Evolutionary conservation across 2,113 vertebrate genomes (phyloP).

Genomic region (Alouatta palliata): DNA sequence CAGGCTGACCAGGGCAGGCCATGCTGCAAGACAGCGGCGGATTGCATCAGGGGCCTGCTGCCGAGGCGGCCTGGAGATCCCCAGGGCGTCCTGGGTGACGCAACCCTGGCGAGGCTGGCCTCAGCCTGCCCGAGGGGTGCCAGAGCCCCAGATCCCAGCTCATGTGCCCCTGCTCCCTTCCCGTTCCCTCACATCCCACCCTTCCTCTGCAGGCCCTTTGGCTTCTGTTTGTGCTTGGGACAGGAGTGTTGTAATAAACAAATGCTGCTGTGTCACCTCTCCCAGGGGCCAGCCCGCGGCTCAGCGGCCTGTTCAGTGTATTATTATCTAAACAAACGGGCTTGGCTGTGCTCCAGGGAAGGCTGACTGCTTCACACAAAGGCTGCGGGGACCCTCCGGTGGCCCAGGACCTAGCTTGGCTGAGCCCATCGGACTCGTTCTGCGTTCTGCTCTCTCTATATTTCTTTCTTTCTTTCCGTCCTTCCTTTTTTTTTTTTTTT

Average conservation of each 20-base stretch:
- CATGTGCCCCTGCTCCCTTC: neutral
- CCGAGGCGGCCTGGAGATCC: neutral
- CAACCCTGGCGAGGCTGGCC: neutral
- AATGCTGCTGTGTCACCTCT: neutral
- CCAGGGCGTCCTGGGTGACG: neutral
- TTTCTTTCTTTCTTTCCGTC: neutral
- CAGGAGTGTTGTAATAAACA: neutral
- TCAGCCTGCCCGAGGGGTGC: no score
- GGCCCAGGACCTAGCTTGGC: neutral
- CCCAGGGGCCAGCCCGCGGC: no score
- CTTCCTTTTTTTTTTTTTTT: no score
- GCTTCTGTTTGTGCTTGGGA: neutral
- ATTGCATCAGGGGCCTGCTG: neutral
- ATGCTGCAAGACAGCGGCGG: fast-evolving
- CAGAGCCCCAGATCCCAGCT: neutral
- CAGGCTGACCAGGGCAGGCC: neutral
- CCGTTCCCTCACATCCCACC: neutral
- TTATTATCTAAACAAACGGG: no score
- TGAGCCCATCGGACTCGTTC: neutral
- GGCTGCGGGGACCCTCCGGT: neutral
- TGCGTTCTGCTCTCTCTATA: no score
- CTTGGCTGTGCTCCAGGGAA: neutral
- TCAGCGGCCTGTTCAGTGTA: neutral
- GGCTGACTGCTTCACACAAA: no score
- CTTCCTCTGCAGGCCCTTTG: neutral